Percentiles rank a stretch among this genome's conserved stretches.
These are phyloP conservation scores for Astreopora myriophthalma DNA, from an alignment of 64 coral and sea anemone species.

Conservation along the genomic window DNA sequence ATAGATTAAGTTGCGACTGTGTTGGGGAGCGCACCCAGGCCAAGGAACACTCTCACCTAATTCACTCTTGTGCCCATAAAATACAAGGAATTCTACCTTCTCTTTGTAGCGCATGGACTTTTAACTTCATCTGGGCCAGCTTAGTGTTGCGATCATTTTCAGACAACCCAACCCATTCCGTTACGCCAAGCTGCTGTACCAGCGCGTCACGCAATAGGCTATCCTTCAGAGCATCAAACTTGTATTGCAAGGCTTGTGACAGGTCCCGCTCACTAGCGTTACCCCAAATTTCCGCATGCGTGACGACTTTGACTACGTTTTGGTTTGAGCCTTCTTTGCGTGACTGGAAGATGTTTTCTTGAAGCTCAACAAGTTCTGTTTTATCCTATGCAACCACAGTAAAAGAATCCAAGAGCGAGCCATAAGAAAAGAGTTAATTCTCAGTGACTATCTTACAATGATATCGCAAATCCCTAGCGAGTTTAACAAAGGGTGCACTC, in stretches of 20 bases:
- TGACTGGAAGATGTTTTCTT: slow-evolving; percentile 71
- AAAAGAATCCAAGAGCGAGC: no score
- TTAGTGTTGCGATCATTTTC: slow-evolving; percentile 83
- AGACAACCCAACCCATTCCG: slow-evolving; percentile 81
- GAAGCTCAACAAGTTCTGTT: slow-evolving; percentile 80
- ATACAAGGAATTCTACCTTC: slow-evolving; percentile 84
- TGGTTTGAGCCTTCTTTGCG: slow-evolving; percentile 29
- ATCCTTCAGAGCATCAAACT: slow-evolving; percentile 90
- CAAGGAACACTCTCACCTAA: no score
- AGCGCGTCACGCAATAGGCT: slow-evolving; percentile 85
- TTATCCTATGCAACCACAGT: slow-evolving; percentile 32
- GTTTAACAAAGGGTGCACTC: no score
- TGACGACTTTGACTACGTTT: slow-evolving; percentile 75
- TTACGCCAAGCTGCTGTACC: slow-evolving; percentile 80
- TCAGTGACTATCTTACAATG: no score
- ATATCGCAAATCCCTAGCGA: no score
- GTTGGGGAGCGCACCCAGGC: no score
- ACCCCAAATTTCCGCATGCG: slow-evolving; percentile 63
- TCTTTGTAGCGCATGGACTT: slow-evolving; percentile 79
- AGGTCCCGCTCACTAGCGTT: slow-evolving; percentile 83
- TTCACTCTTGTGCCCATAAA: no score
- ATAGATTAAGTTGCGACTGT: no score
- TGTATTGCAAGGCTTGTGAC: slow-evolving; percentile 87
- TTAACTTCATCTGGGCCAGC: slow-evolving; percentile 89
- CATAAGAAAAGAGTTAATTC: no score